Evolutionary conservation across 2,888 invertebrate genomes (phyloP).

Genomic region (Serrognathus titanus): DNA sequence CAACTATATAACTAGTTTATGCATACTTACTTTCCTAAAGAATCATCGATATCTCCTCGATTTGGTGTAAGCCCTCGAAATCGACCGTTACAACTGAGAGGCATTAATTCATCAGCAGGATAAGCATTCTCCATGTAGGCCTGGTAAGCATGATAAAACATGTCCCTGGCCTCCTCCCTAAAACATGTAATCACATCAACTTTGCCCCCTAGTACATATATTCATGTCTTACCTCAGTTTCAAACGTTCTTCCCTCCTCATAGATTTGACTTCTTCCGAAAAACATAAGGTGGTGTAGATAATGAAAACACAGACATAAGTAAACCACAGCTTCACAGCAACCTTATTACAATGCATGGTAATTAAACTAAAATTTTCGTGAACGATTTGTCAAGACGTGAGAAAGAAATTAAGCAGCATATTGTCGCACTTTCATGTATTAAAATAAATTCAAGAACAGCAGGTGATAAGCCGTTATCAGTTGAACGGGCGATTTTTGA

Average conservation of each 20-base stretch:
- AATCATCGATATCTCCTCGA: conserved; percentile 95
- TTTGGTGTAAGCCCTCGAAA: conserved; percentile 86
- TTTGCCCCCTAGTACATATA: not conserved
- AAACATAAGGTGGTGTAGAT: conserved; percentile 4
- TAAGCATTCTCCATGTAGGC: conserved; percentile 97
- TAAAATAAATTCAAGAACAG: conserved; percentile 4
- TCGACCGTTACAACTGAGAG: conserved; percentile 89
- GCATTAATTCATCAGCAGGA: conserved; percentile 98
- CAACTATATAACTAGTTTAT: conserved; percentile 47
- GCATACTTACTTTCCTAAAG: conserved; percentile 86
- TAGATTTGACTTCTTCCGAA: conserved; percentile 19
- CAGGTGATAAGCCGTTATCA: conserved; percentile 16
- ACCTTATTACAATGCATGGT: conserved; percentile 11
- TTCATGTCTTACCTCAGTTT: conserved; percentile 28
- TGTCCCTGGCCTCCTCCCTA: conserved; percentile 86
- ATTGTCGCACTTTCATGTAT: conserved; percentile 15
- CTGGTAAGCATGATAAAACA: conserved; percentile 96
- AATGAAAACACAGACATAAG: conserved; percentile 3
- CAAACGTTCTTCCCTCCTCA: conserved; percentile 31
- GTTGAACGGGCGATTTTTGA: conserved; percentile 4
- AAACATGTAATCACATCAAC: conserved; percentile 23
- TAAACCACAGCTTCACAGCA: conserved; percentile 5
- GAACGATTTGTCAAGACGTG: conserved; percentile 17
- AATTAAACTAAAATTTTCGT: conserved; percentile 7
- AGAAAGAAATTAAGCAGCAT: conserved; percentile 14